Conservation (phyloP, 2,888 invertebrate genomes). For the Rotaria macrura region DNA sequence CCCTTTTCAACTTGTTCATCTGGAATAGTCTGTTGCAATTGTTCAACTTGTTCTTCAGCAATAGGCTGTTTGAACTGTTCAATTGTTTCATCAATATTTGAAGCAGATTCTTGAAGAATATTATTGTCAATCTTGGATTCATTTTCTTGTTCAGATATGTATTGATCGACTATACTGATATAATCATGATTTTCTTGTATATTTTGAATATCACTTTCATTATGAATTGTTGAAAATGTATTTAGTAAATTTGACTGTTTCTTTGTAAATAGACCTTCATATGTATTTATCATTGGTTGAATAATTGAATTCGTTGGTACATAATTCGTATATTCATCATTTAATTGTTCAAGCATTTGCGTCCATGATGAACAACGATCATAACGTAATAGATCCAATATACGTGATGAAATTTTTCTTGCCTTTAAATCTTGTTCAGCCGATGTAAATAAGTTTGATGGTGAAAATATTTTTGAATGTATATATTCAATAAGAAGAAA, state of each 20-base stretch:
- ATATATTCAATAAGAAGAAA: neutral
- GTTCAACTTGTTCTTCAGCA: neutral
- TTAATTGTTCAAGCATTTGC: neutral
- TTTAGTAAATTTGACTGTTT: neutral
- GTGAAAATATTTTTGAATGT: neutral
- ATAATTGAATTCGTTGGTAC: neutral
- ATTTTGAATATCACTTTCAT: neutral
- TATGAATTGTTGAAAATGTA: neutral
- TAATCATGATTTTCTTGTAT: neutral
- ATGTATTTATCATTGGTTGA: neutral
- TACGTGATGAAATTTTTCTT: conserved; percentile 1
- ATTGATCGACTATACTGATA: neutral
- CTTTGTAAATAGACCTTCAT: neutral
- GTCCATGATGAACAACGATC: conserved; percentile 2
- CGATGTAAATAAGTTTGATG: neutral
- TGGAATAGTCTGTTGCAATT: neutral
- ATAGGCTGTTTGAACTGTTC: neutral
- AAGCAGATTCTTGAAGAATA: neutral
- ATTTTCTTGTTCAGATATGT: neutral
- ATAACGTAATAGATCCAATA: conserved; percentile 1
- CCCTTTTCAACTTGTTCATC: neutral
- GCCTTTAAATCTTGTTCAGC: neutral
- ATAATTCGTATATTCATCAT: neutral
- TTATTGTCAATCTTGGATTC: neutral
- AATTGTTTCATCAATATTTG: neutral